phyloP scores from a whole-genome alignment of 2,797 vertebrate genomes.

The Lagorchestes hirsutus region DNA sequence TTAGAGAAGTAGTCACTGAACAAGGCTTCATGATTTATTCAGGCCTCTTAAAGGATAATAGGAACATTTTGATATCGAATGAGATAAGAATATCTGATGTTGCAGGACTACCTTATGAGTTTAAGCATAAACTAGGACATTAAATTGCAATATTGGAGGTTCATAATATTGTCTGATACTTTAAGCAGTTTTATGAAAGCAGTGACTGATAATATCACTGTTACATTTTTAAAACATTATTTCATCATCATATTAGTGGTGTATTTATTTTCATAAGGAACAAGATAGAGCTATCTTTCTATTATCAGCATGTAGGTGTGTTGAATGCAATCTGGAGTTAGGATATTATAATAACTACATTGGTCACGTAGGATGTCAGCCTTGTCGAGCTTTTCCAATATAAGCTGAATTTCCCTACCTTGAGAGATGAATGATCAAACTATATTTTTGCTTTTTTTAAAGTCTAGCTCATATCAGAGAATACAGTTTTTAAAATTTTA shows the following conservation, averaged over 20 bases:
- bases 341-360: slow-evolving; percentile 2
- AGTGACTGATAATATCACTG: slow-evolving; percentile 26
- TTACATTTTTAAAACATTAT: background rate
- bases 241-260: background rate
- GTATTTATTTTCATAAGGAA: slow-evolving; percentile 43
- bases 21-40: slow-evolving; percentile 4
- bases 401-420: slow-evolving; percentile 34
- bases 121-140: slow-evolving; percentile 31
- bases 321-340: slow-evolving; percentile 35
- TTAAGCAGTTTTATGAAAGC: slow-evolving; percentile 38
- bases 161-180: slow-evolving; percentile 17
- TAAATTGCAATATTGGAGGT: slow-evolving; percentile 29
- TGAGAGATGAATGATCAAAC: slow-evolving; percentile 49
- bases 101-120: slow-evolving; percentile 23
- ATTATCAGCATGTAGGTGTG: slow-evolving; percentile 22
- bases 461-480: slow-evolving; percentile 25
- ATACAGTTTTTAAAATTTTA: slow-evolving; percentile 45
- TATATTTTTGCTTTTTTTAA: slow-evolving; percentile 45
- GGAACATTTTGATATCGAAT: background rate
- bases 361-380: background rate
- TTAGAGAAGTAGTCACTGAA: background rate
- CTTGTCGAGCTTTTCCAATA: slow-evolving; percentile 23
- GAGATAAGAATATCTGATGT: slow-evolving; percentile 11
- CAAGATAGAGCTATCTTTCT: slow-evolving; percentile 37
- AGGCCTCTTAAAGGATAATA: background rate